Evolutionary conservation across 2,797 vertebrate genomes (phyloP).

Genomic region (Sebastes reedi): DNA sequence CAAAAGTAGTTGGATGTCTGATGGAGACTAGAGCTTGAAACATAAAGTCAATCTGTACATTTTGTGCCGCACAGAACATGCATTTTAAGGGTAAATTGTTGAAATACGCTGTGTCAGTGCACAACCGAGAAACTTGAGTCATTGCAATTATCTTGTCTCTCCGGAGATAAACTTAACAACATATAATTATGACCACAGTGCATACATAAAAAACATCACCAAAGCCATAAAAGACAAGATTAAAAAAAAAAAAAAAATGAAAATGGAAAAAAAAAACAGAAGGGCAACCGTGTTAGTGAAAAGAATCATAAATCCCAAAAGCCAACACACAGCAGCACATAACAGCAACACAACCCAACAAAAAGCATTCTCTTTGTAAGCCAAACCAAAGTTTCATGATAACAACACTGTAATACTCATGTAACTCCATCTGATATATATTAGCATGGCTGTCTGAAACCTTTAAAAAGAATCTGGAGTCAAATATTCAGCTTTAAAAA

Average conservation of each 20-base stretch:
- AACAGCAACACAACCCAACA: not conserved
- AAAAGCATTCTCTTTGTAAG: not conserved
- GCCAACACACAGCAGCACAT: not conserved
- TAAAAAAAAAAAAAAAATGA: not conserved
- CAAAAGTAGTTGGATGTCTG: not conserved
- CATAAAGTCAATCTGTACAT: not conserved
- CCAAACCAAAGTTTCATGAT: conserved; percentile 11
- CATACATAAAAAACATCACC: not conserved
- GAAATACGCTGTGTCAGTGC: not conserved
- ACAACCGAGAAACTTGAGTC: not conserved
- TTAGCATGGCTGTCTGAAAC: conserved; percentile 21
- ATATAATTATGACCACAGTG: not conserved
- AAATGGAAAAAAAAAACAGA: not conserved
- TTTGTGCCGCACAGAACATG: not conserved
- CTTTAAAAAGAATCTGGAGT: conserved; percentile 26
- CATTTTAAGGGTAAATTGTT: not conserved
- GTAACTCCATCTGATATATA: conserved; percentile 12
- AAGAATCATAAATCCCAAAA: not conserved
- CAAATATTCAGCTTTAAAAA: conserved; percentile 31
- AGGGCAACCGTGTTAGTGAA: not conserved
- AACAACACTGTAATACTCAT: conserved; percentile 1
- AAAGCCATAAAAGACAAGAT: not conserved
- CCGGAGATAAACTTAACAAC: not conserved
- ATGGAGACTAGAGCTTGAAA: not conserved
- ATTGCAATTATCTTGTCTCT: not conserved